Evolutionary conservation across 2,888 invertebrate genomes (phyloP), one percentile per base, ranked within the genome.

Genomic region (Eilema caniola): DNA sequence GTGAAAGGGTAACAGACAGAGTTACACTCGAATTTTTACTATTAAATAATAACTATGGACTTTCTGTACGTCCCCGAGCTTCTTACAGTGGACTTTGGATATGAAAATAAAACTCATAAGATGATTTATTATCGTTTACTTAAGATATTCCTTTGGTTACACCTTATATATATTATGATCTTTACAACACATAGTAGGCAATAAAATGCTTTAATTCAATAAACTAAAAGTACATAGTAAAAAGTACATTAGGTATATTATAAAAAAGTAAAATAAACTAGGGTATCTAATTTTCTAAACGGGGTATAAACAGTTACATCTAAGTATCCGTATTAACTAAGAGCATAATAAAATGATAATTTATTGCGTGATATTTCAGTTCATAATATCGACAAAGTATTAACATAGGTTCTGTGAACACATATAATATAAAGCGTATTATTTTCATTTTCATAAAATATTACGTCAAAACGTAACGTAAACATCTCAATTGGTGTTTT

Each of bases 141-240:
- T 77, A 74, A 74, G 78, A 80, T 71, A 83, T 66, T 78, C 72
- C 70, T 82, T 77, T 76, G 81, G 79, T 82, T 82, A 82, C 82
- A 82, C 71, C 71, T 71, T 82, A 75, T 72, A 79, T 72, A 74
- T 53, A 53, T 53, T 53, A 53, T 74, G 67, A 78, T 70, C 33
- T 74, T 81, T 71, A 76, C 71, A 77, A 79, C 75, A 77, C 33
- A 61, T 72, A 77, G 67, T 71, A 72, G 69, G 66, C 65, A 64
- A 71, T 59, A 28, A 65, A 67, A 20, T n/a, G 14, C 47, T 59
- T 70, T 25, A 57, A 33, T 65, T 12, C 33, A 23, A 20, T 67
- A 62, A 76, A 71, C 33, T 70, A 31, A 68, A 33, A 41, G 37
- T 24, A 57, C 31, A 67, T 41, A 10, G 63, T 66, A 41, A 41